These are phyloP conservation scores for Pinctada fucata DNA, from an alignment of 2,888 invertebrate species.

Conservation along the genomic window DNA sequence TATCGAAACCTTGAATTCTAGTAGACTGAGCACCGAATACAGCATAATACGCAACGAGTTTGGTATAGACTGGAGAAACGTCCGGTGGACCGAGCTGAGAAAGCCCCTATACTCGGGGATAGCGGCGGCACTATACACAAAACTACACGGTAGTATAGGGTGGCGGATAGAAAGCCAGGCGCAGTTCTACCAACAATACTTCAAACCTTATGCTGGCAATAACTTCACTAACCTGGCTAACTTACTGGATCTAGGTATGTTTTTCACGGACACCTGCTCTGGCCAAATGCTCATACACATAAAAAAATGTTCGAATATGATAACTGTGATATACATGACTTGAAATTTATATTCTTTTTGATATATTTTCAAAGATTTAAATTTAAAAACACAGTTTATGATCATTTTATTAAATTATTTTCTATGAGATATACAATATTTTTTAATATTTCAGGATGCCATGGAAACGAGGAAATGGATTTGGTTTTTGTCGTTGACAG, in stretches of 20 bases:
- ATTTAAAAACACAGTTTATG: no score
- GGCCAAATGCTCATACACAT: no score
- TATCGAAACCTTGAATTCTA: constrained; percentile 23
- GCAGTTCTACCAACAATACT: constrained; percentile 26
- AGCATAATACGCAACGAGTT: constrained; percentile 47
- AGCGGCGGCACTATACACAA: constrained; percentile 56
- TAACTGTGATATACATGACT: no score
- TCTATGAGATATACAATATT: no score
- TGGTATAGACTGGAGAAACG: constrained; percentile 58
- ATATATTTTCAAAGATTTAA: no score
- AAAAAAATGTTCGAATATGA: no score
- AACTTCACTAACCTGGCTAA: constrained; percentile 53
- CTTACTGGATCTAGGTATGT: constrained; percentile 51
- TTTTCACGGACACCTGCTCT: not conserved
- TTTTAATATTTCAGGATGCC: constrained; percentile 43
- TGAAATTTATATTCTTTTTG: no score
- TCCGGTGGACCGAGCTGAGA: constrained; percentile 57
- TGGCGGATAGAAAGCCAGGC: constrained; percentile 41
- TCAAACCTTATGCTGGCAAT: constrained; percentile 28
- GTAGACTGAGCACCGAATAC: constrained; percentile 27
- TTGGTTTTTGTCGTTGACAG: constrained; percentile 76
- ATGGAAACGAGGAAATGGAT: constrained; percentile 66
- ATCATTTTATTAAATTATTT: no score
- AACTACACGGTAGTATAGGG: constrained; percentile 34
- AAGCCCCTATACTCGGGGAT: constrained; percentile 66